Evolutionary conservation across 2,113 vertebrate genomes (phyloP).

Genomic region (Dolichallabes microphthalmus): DNA sequence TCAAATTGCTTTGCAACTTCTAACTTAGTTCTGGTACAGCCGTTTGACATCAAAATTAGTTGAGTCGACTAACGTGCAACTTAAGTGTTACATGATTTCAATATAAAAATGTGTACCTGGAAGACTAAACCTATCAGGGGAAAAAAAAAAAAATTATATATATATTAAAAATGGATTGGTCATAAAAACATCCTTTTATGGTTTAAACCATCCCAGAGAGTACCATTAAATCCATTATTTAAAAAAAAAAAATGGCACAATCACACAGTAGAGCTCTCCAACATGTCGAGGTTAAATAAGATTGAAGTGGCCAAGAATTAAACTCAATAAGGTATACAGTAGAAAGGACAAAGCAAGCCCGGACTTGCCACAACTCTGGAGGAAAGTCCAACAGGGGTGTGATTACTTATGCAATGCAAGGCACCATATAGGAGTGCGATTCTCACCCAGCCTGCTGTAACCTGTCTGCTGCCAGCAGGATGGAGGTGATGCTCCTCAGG

Average conservation of each 20-base stretch:
- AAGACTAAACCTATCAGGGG: not conserved
- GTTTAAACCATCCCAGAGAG: not conserved
- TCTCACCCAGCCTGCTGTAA: slow-evolving; percentile 80
- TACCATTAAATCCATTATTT: not conserved
- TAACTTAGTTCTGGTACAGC: not conserved
- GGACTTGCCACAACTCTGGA: not conserved
- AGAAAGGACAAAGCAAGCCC: not conserved
- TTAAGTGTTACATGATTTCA: not conserved
- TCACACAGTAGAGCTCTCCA: not conserved
- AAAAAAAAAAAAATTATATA: not conserved
- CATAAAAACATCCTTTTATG: not conserved
- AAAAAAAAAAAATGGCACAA: not conserved
- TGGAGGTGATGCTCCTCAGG: slow-evolving; percentile 64
- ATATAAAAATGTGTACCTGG: not conserved
- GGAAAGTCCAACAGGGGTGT: not conserved
- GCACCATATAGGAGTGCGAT: no score
- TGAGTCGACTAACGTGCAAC: not conserved
- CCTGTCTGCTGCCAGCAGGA: slow-evolving; percentile 79
- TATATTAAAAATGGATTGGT: not conserved
- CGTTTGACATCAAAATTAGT: not conserved
- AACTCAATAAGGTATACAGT: not conserved
- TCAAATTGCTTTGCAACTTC: not conserved
- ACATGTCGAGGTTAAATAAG: not conserved
- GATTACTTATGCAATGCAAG: not conserved
- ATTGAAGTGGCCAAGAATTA: not conserved